A percentile compares a stretch with the other conserved stretches of the same genome.
Conservation (phyloP, 1,140 invertebrate genomes). For the Sitobion miscanthi region DNA sequence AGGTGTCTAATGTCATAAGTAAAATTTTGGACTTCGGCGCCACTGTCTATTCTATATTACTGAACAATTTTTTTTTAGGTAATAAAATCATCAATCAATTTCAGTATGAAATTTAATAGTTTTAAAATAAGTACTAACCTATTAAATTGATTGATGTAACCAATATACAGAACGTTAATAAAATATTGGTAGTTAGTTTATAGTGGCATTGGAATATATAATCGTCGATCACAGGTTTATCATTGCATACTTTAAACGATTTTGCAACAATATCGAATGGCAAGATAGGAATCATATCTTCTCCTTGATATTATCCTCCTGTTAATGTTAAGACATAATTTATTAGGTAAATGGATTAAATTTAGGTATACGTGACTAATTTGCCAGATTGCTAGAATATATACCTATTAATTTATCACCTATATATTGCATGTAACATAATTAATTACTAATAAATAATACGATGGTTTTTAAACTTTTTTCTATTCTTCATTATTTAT, state of each 20-base stretch:
- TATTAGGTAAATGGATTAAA: too few relatives aligned
- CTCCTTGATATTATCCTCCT: background rate
- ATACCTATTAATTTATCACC: too few relatives aligned
- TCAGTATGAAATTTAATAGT: background rate
- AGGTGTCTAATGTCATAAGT: too few relatives aligned
- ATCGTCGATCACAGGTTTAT: conserved; percentile 88
- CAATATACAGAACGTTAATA: conserved; percentile 85
- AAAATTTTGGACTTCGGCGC: too few relatives aligned
- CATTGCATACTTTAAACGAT: conserved; percentile 60
- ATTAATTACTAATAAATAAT: too few relatives aligned
- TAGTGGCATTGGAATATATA: conserved; percentile 90
- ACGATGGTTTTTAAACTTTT: too few relatives aligned
- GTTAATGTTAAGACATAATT: too few relatives aligned
- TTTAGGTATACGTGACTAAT: too few relatives aligned
- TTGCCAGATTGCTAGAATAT: too few relatives aligned
- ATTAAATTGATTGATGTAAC: conserved; percentile 87
- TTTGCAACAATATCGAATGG: conserved; percentile 19
- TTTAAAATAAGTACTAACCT: conserved; percentile 69
- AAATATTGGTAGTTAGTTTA: conserved; percentile 83
- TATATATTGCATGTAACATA: too few relatives aligned
- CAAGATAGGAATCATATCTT: conserved; percentile 17
- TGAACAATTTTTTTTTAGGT: background rate
- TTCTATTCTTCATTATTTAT: too few relatives aligned
- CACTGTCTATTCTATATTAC: background rate
- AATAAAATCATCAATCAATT: too few relatives aligned